Evolutionary conservation across 2,797 vertebrate species (phyloP), one percentile per base, ranked within the genome.

Genomic region (Thamnophis elegans): DNA sequence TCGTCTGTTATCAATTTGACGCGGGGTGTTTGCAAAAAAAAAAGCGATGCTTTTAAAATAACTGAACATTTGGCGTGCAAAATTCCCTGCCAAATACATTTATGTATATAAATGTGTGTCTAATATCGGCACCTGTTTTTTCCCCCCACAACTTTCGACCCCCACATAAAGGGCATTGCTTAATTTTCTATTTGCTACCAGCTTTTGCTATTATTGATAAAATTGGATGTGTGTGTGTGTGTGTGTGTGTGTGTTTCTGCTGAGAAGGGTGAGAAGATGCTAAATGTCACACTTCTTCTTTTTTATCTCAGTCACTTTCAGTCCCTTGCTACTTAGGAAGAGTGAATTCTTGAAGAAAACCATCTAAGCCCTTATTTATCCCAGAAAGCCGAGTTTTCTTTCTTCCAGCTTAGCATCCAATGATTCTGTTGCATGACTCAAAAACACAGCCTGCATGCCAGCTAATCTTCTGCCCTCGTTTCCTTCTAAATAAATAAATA

Each of bases 41-140:
- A 62, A 85, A 89, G 51, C 0, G 22, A 22, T 25, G 22, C 85
- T 92, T 85, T 87, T 90, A 87, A 92, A 90, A 51, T 58, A 90
- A 90, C 85, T 36, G 89, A 93, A 88, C 89, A 93, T 73, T 89
- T 89, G 60, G 60, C 3, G 22, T n/a, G n/a, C 59, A 56, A 53
- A n/a, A 86, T 89, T 87, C 54, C 32, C 73, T 93, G 60, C 54
- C 87, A 68, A 87, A 51, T 42, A 22, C 56, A 68, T 86, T 82
- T 87, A 68, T 51, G n/a, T 42, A 51, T 42, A 73, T 54, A 28
- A 32, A 25, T 73, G 28, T 0, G 5, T 5, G 55, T 58, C 26
- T 59, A 54, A 73, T 87, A 73, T 32, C 4, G 59, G 51, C 25
- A 87, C 85, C n/a, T 90, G 58, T 13, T 11, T 26, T 4, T 4